Evolutionary conservation across 2,797 vertebrate species (phyloP), one percentile per base, ranked within the genome.

Genomic region (Kryptopterus vitreolus): DNA sequence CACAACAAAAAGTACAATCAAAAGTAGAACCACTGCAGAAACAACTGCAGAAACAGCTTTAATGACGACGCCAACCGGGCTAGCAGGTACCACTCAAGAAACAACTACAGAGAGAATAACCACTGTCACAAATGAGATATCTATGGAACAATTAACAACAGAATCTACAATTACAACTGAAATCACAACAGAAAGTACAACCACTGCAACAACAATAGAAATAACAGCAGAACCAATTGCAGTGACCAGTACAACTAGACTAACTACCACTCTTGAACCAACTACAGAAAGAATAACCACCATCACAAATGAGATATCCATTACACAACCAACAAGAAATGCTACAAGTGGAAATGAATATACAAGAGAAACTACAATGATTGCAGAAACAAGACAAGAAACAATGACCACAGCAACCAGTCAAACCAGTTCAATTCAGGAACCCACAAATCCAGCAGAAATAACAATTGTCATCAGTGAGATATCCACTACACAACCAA

Each of bases 331-430:
- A 33, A 22, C 61, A 33, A 22, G 0, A 22, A 7, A 10, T 10
- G 33, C 11, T 20, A 35, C 0, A 2, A 33, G 0, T 0, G 33
- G 1, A 4, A 4, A 0, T 2, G 4, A 38, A 38, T 38, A 10
- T 1, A 69, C 11, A 48, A 46, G n/a, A 18, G 3, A 46, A 12
- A 11, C 1, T 12, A 22, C 4, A 69, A 16, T 0, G 16, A 31
- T 15, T 3, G 3, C 2, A 33, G n/a, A 26, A 15, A 26, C 57
- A 59, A 16, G 0, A n/a, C n/a, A n/a, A n/a, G n/a, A n/a, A n/a
- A n/a, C n/a, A n/a, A 10, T 43, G 38, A 43, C 7, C 38, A 43
- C 38, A 7, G 10, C 38, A 43, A 7, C 38, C 38, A 7, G 38
- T 43, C 38, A 7, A 43, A 43, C 38, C 7, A 43, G 38, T 43